These are phyloP conservation scores for Lithosia quadra DNA, from an alignment of 2,888 invertebrate genomes.

Conservation along the genomic window DNA sequence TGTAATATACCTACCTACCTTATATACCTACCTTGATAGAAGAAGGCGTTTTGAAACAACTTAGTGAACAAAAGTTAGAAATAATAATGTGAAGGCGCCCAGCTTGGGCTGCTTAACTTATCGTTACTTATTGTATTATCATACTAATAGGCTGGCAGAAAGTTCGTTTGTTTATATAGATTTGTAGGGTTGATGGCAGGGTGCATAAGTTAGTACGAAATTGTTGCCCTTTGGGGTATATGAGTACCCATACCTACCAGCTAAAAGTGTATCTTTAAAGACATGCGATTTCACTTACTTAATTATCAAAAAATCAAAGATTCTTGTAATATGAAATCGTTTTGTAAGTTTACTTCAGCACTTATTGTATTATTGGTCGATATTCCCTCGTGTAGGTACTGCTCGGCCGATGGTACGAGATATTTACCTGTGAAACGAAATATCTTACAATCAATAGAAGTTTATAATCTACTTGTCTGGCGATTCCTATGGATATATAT, in stretches of 20 bases:
- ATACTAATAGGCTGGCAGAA: conserved; percentile 17
- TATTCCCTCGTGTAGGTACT: background rate
- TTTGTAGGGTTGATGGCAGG: conserved; percentile 12
- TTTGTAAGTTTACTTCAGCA: background rate
- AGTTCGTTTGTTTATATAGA: conserved; percentile 18
- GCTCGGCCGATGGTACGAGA: background rate
- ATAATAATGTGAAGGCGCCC: conserved; percentile 61
- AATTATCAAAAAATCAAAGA: too few species aligned
- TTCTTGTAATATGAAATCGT: too few species aligned
- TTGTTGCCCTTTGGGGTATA: background rate
- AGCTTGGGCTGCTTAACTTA: conserved; percentile 57
- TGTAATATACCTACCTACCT: background rate
- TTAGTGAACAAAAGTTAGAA: conserved; percentile 70
- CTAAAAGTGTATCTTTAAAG: background rate
- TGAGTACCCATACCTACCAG: background rate
- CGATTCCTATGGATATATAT: too few species aligned
- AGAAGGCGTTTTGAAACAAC: conserved; percentile 10
- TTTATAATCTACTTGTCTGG: background rate
- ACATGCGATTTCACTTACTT: background rate
- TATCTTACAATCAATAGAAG: background rate
- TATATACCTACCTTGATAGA: background rate
- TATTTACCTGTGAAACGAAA: background rate
- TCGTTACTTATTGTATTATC: conserved; percentile 38
- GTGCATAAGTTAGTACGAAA: conserved; percentile 11
- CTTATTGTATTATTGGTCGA: background rate